A percentile compares a stretch with the other conserved stretches of the same genome.
phyloP scores from a whole-genome alignment of 2,888 invertebrate species.

The Leptinotarsa rubiginosa region DNA sequence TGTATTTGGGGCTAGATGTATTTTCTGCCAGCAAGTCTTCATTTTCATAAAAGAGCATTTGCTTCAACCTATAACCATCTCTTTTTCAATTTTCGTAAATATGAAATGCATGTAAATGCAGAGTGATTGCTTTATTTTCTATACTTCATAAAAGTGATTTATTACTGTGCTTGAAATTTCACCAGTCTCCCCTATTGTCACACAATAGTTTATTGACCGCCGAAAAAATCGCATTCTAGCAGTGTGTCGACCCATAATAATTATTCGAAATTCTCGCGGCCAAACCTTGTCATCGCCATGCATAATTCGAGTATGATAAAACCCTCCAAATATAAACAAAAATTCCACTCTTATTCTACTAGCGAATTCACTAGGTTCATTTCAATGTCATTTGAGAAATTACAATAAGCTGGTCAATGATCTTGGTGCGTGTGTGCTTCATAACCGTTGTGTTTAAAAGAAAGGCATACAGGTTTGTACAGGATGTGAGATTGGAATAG shows the following conservation, averaged over 20 bases:
- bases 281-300: constrained; percentile 34
- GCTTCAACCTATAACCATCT: no score
- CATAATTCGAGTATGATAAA: constrained; percentile 35
- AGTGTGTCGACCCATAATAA: constrained; percentile 34
- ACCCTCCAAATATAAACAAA: constrained; percentile 36
- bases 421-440: constrained; percentile 22
- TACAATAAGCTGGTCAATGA: constrained; percentile 34
- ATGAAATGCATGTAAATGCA: no score
- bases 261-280: constrained; percentile 40
- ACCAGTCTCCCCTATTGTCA: constrained; percentile 26
- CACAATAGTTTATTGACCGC: constrained; percentile 37
- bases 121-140: no score
- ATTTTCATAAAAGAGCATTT: no score
- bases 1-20: no score
- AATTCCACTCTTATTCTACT: constrained; percentile 29
- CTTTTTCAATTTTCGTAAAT: no score
- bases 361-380: constrained; percentile 34
- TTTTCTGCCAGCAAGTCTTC: no score
- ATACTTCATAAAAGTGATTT: no score
- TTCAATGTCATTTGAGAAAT: constrained; percentile 39
- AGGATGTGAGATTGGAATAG: no score
- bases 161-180: not conserved
- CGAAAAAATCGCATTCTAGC: constrained; percentile 40
- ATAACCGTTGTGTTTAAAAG: constrained; percentile 6
- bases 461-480: constrained; percentile 13